Evolutionary conservation across 1,140 invertebrate species (phyloP), one percentile per base, ranked within the genome.

Genomic region (Phymorhynchus buccinoides): DNA sequence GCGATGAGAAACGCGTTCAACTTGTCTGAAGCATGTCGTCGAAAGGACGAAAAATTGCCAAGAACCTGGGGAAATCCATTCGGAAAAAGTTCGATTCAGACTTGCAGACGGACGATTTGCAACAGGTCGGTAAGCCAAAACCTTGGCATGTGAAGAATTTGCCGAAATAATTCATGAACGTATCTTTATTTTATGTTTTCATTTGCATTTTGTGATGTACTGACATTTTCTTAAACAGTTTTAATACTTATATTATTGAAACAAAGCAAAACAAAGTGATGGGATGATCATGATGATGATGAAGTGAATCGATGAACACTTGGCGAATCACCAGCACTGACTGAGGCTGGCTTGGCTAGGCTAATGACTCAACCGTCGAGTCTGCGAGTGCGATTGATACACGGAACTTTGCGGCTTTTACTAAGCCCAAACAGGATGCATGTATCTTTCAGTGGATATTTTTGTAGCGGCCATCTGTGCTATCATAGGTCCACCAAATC

Each of bases 31-130:
- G 18, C 22, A 88, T 88, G 88, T 87, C 86, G 79, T 87, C 87
- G n/a, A 89, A 88, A 73, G 88, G 88, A 79, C 85, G 88, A 75
- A 88, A 88, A 84, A 71, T 89, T 41, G 86, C 86, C 18, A 87
- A 87, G 84, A 87, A 83, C 73, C 87, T 88, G 48, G 87, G 87
- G 78, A 87, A 85, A 84, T 87, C 87, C 62, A 79, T 87, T 62
- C 84, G 86, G 78, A 88, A 87, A 86, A 89, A 87, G 85, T 87
- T 88, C 80, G 84, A 85, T 62, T 71, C 78, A n/a, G 80, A 85
- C 80, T 80, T 56, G 16, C 78, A 71, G 42, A 85, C 78, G 32
- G 44, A 85, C 77, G 62, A 80, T 80, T 56, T 85, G 75, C 44
- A 80, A 80, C 77, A 85, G 81, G 75, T 83, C 77, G 37, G 75